Base-by-base conservation (phyloP, 1,140 invertebrate species). In the Varroa destructor region DNA sequence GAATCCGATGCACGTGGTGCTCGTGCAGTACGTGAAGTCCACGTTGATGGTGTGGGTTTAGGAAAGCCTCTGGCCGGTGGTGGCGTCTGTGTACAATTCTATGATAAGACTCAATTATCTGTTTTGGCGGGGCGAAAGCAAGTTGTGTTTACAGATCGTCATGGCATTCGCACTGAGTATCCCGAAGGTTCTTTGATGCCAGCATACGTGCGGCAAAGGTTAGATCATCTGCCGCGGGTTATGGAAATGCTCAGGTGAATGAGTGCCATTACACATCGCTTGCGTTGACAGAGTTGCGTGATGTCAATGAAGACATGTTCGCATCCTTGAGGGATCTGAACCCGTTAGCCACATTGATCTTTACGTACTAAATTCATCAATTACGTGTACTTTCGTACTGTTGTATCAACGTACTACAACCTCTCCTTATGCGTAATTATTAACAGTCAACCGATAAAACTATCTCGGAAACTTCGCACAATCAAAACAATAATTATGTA, bases 31-130 rank as follows among this genome's bases (percentile, higher is more conserved):
- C 61, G 61, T 12, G 61, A 67, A 40, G 36, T 67, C 2, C 61
- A 67, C 37, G 37, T 67, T 46, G 61, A 67, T 36, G 61, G 61
- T 40, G 40, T 67, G 12, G 61, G 61, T 14, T 40, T 67, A 12
- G 61, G 40, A 3, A 67, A 40, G 61, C 40, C 40, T 14, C 37
- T 67, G 61, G 10, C 61, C 1, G 40, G 40, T 12, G 61, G 61
- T 3, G 61, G 46, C 12, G 46, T 67, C 36, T 36, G 40, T 12
- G 46, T 67, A 25, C 40, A 67, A 46, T 67, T 67, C 37, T 67
- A 67, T 40, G 61, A 67, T 37, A 40, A 46, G 46, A 67, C 61
- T 46, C 40, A 67, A 37, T 40, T 67, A 5, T n/a, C 61, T 8
- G 37, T 67, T 40, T 12, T 14, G 37, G 61, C 61, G 40, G 46